Evolutionary conservation across 2,113 vertebrate genomes (phyloP), one percentile per base, ranked within the genome.

Genomic region (Herpetotheres cachinnans): DNA sequence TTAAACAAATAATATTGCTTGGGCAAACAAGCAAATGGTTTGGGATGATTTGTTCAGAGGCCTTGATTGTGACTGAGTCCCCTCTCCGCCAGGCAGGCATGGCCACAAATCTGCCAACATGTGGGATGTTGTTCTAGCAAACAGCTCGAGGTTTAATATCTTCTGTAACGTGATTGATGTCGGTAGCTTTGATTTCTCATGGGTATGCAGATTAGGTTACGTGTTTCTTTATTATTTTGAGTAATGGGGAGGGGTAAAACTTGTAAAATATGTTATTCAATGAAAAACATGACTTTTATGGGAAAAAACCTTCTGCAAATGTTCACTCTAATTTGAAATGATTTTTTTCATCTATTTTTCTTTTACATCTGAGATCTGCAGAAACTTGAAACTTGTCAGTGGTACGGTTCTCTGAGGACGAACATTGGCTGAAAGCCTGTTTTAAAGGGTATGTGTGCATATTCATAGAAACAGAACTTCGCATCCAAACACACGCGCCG

Each of bases 401-500:
- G 4, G 21, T 7, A 29, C 1, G 11, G 17, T 13, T 72, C 30
- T 40, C 58, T 12, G 16, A 36, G 72, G n/a, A 66, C 0, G 3
- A 38, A 2, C 16, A 1, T 10, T 42, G n/a, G 46, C 72, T 42
- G 52, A 13, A 29, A 8, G 34, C 29, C 38, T 10, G 18, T 32
- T 34, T 16, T 27, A 49, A 32, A 38, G 66, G 56, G 22, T 19
- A 2, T 1, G 27, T 10, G 26, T 0, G 7, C 2, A 7, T 32
- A 3, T 26, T 50, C 18, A 9, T 9, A 18, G 89, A 36, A 62
- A 26, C 40, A 61, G 61, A 61, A 10, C 62, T 49, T 47, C n/a
- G 1, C 69, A 7, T 40, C 26, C 7, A 4, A 9, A 11, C 40
- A 13, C 15, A 0, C 2, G 13, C 38, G 49, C 6, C 9, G 55